Evolutionary conservation across 2,888 invertebrate genomes (phyloP).

Genomic region (Phyllotreta cruciferae): DNA sequence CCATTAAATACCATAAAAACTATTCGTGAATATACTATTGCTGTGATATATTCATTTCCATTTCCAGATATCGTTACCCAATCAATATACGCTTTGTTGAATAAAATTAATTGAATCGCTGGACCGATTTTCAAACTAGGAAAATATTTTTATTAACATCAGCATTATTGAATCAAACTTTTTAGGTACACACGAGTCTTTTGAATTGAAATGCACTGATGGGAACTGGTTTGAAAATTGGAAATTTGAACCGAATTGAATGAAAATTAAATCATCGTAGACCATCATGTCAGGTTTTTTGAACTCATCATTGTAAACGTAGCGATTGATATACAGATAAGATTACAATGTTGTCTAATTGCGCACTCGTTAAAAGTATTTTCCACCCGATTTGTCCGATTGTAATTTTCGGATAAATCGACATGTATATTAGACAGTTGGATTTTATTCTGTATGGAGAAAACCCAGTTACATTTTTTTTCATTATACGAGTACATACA

Average conservation of each 20-base stretch:
- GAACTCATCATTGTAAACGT: neutral
- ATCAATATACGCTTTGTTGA: constrained; percentile 23
- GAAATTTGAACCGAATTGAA: constrained; percentile 4
- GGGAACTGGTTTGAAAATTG: constrained; percentile 1
- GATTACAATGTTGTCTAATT: constrained; percentile 16
- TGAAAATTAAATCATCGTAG: constrained; percentile 4
- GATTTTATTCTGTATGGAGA: constrained; percentile 21
- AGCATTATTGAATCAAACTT: too few relatives aligned
- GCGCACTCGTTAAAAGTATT: constrained; percentile 24
- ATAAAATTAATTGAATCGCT: constrained; percentile 4
- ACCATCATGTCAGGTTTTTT: constrained; percentile 17
- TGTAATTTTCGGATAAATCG: neutral
- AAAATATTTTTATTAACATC: too few relatives aligned
- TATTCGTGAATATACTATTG: constrained; percentile 55
- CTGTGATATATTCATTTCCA: constrained; percentile 56
- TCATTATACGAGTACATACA: constrained; percentile 8
- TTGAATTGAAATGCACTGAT: too few relatives aligned
- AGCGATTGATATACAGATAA: constrained; percentile 17
- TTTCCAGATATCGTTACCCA: constrained; percentile 18
- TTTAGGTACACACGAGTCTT: too few relatives aligned
- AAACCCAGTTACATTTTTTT: constrained; percentile 17
- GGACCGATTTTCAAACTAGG: too few relatives aligned
- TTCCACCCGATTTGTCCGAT: constrained; percentile 2
- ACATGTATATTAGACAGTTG: constrained; percentile 5
- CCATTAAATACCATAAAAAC: constrained; percentile 20